phyloP scores from a whole-genome alignment of 64 coral and sea anemone genomes.

The Actinia equina region DNA sequence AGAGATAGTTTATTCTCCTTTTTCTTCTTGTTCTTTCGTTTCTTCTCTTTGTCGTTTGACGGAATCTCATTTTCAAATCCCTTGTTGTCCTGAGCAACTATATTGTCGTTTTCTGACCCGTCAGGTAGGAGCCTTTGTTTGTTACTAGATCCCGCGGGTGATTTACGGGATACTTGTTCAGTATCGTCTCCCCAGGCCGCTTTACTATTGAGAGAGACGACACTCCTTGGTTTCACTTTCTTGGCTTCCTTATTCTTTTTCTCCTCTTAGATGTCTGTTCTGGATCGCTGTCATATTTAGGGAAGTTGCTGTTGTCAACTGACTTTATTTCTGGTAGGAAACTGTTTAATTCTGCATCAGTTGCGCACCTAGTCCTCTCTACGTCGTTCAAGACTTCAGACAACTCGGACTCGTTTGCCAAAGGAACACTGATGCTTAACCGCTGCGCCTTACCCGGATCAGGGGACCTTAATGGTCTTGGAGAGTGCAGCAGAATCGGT shows the following conservation, averaged over 20 bases:
- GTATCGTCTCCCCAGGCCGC: not conserved
- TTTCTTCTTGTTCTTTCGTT: not conserved
- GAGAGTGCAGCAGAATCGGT: not conserved
- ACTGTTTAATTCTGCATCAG: slow-evolving; percentile 53
- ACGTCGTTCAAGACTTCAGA: slow-evolving; percentile 41
- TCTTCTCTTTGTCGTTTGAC: not conserved
- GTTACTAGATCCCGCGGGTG: not conserved
- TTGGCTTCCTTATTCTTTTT: slow-evolving; percentile 15
- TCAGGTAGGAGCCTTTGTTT: not conserved
- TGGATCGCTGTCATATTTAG: slow-evolving; percentile 45
- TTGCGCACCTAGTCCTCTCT: slow-evolving; percentile 30
- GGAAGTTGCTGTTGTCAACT: not conserved
- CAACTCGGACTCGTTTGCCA: slow-evolving; percentile 34
- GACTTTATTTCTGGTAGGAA: slow-evolving; percentile 25
- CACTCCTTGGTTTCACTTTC: not conserved
- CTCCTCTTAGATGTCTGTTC: slow-evolving; percentile 11
- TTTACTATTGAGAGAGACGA: slow-evolving; percentile 13
- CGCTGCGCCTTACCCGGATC: not conserved
- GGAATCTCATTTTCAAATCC: not conserved
- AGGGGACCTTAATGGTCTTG: not conserved
- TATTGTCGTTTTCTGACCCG: not conserved
- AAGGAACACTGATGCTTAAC: not conserved
- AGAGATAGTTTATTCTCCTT: not conserved
- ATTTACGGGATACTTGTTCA: not conserved
- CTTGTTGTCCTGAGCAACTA: not conserved